Evolutionary conservation across 2,113 vertebrate species (phyloP).

Genomic region (Mola mola): DNA sequence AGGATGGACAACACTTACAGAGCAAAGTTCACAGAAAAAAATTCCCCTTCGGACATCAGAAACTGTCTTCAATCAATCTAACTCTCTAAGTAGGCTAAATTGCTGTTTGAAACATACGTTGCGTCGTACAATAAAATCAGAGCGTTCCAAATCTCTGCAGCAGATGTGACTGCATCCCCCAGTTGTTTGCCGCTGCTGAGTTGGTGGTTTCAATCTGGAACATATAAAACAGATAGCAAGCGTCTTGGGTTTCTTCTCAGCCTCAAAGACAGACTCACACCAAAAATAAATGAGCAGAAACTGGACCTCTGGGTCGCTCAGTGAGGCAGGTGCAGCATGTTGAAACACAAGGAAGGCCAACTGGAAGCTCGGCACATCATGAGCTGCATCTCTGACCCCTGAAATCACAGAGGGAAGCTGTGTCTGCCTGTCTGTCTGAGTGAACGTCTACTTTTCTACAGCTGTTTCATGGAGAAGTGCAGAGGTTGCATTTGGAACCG

Average conservation of each 20-base stretch:
- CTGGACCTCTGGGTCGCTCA: constrained; percentile 54
- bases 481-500: constrained; percentile 52
- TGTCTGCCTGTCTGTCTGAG: constrained; percentile 12
- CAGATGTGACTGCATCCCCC: constrained; percentile 71
- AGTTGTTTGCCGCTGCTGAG: constrained; percentile 56
- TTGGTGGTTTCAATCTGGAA: constrained; percentile 65
- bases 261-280: constrained; percentile 64
- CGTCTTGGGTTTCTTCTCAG: constrained; percentile 51
- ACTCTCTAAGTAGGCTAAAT: constrained; percentile 71
- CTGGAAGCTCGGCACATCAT: constrained; percentile 49
- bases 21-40: constrained; percentile 44
- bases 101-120: constrained; percentile 73
- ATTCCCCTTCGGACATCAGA: constrained; percentile 62
- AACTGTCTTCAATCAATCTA: constrained; percentile 68
- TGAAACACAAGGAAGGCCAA: constrained; percentile 13
- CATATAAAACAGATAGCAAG: constrained; percentile 71
- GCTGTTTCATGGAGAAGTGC: constrained; percentile 36
- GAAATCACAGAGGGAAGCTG: constrained; percentile 9
- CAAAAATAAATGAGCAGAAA: constrained; percentile 47
- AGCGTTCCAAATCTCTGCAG: constrained; percentile 61
- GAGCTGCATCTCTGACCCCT: constrained; percentile 44
- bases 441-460: constrained; percentile 1
- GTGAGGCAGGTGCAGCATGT: constrained; percentile 68
- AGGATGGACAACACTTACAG: constrained; percentile 35
- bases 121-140: constrained; percentile 75